phyloP scores from a whole-genome alignment of 2,113 vertebrate species.

The Menura novaehollandiae region DNA sequence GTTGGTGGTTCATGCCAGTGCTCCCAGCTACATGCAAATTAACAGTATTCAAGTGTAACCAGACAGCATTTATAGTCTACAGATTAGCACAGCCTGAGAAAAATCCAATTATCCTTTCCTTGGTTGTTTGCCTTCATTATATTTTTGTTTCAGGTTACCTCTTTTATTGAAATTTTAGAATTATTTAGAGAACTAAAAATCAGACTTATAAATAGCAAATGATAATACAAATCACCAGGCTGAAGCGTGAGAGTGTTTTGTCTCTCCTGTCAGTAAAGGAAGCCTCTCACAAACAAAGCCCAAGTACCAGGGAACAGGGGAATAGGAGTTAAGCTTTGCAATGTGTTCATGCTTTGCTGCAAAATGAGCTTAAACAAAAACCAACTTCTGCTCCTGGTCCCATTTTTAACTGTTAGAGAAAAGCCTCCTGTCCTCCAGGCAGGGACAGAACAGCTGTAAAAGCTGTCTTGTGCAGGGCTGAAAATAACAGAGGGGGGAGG shows the following conservation, averaged over 20 bases:
- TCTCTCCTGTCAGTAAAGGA: background rate
- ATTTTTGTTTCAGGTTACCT: constrained; percentile 42
- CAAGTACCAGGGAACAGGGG: background rate
- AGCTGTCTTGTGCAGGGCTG: background rate
- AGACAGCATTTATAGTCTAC: constrained; percentile 48
- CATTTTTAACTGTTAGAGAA: background rate
- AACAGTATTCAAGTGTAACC: constrained; percentile 61
- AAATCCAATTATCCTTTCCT: constrained; percentile 63
- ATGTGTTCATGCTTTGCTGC: background rate
- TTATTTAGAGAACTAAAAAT: constrained; percentile 16
- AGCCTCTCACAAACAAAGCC: background rate
- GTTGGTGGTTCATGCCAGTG: constrained; percentile 14
- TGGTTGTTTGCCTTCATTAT: constrained; percentile 59
- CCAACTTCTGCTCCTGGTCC: background rate
- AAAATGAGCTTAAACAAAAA: background rate
- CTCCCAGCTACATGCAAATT: constrained; percentile 61
- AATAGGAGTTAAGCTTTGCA: background rate
- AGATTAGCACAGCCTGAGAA: constrained; percentile 59
- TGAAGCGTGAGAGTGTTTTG: background rate
- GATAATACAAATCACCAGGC: background rate
- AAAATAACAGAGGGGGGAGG: background rate
- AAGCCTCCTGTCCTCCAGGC: background rate
- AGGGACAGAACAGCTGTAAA: background rate
- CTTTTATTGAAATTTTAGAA: constrained; percentile 10
- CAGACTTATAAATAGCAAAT: background rate